Base-by-base conservation (phyloP, 2,113 vertebrate species). In the Micronycteris hirsuta region DNA sequence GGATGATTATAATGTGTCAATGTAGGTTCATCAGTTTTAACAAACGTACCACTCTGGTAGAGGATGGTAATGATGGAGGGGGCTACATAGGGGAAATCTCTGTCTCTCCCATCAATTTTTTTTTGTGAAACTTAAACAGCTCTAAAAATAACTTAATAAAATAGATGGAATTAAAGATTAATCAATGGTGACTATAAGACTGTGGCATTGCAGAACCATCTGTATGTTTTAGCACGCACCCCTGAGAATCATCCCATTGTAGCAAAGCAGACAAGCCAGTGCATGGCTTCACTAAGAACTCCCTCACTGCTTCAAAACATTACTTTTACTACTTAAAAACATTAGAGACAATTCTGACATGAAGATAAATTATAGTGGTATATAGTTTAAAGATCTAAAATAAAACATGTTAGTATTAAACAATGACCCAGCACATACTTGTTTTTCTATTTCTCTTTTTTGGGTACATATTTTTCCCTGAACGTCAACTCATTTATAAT, bases 81-180 rank as follows among this genome's bases (percentile, higher is more conserved):
- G 91, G 47, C 43, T 17, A 52, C 16, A 33, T 41, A 41, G 4
- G 24, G 63, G 33, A 86, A 76, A 76, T 33, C 17, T 87, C 17
- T 26, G 4, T 24, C 38, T 26, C 41, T 58, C 47, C n/a, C 1
- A 36, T 76, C 45, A 24, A 6, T 28, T 61, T 19, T 70, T 67
- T 58, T 38, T 65, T 56, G 41, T 43, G 10, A 86, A 70, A n/a
- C 38, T 68, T 61, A 70, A 80, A 33, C 13, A 70, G n/a, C 26
- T 86, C 7, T 77, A 78, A 90, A 87, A 77, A 58, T 41, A 7
- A 80, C 74, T 70, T 92, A 43, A 28, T 28, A 58, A 67, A 65
- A 36, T 31, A 70, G 33, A n/a, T 33, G 6, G 24, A 76, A 89
- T 24, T 41, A 61, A 78, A 80, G 7, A 1, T 38, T 43, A 70